Percentiles rank a stretch among this genome's conserved stretches.
Conservation (phyloP, 2,888 invertebrate species). For the Troglohyphantes excavatus region DNA sequence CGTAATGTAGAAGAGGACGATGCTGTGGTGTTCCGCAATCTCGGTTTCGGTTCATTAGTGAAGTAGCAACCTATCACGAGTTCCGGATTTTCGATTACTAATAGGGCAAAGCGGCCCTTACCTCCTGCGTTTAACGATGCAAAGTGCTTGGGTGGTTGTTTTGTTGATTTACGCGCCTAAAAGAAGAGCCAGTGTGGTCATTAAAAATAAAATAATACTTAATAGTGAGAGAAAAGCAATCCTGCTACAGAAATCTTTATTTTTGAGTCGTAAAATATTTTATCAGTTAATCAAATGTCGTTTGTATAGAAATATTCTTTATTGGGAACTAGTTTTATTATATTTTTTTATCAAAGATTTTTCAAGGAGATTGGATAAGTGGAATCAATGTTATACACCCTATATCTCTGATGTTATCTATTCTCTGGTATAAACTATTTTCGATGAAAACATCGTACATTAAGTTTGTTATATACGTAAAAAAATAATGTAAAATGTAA, state of each 20-base stretch:
- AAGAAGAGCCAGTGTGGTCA: not conserved
- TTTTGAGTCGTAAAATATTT: not conserved
- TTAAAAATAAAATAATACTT: not conserved
- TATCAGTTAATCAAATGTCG: not conserved
- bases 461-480: too few species aligned
- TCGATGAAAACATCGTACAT: too few species aligned
- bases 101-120: conserved; percentile 18
- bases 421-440: too few species aligned
- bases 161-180: not conserved
- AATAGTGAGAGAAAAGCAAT: not conserved
- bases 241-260: not conserved
- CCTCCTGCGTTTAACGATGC: conserved; percentile 38
- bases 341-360: too few species aligned
- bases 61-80: conserved; percentile 33
- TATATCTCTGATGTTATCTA: too few species aligned
- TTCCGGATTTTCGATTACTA: conserved; percentile 58
- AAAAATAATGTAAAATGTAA: too few species aligned
- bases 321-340: too few species aligned
- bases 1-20: not conserved
- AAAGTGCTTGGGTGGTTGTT: not conserved
- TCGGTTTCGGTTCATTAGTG: conserved; percentile 33
- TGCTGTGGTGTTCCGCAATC: not conserved
- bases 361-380: too few species aligned
- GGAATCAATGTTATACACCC: too few species aligned
- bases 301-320: too few species aligned